Evolutionary conservation across 2,888 invertebrate genomes (phyloP).

Genomic region (Scaptomyza flava): DNA sequence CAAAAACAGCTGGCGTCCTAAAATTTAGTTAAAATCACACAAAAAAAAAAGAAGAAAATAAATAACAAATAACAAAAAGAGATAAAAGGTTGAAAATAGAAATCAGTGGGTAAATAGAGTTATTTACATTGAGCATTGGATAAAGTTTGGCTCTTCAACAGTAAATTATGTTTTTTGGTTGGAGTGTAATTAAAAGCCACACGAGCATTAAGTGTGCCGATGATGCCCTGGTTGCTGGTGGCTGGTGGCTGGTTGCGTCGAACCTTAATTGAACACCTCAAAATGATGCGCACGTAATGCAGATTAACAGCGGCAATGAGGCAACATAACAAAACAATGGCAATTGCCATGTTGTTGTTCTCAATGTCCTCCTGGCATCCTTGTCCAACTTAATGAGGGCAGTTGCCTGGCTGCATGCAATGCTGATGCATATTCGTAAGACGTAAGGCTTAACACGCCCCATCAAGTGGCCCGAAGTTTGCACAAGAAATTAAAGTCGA

Average conservation of each 20-base stretch:
- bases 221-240: slow-evolving; percentile 1
- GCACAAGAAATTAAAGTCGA: slow-evolving; percentile 76
- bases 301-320: slow-evolving; percentile 67
- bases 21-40: slow-evolving; percentile 49
- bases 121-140: slow-evolving; percentile 23
- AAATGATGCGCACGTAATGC: slow-evolving; percentile 80
- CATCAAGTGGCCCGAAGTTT: slow-evolving; percentile 67
- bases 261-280: slow-evolving; percentile 77
- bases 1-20: slow-evolving; percentile 44
- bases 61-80: slow-evolving; percentile 6
- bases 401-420: slow-evolving; percentile 53
- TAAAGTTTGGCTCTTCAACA: slow-evolving; percentile 5
- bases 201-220: slow-evolving; percentile 46
- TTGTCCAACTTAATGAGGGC: slow-evolving; percentile 69
- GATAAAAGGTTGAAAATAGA: neutral
- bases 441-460: slow-evolving; percentile 52
- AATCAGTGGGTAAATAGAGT: neutral
- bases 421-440: slow-evolving; percentile 23
- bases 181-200: slow-evolving; percentile 48
- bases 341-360: slow-evolving; percentile 26
- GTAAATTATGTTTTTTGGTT: neutral
- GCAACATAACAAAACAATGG: slow-evolving; percentile 47
- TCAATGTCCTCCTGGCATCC: slow-evolving; percentile 53
- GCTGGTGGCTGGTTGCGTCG: slow-evolving; percentile 20
- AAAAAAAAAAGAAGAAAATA: slow-evolving; percentile 24